These are phyloP conservation scores for Peromyscus melanophrys DNA, from an alignment of 2,797 vertebrate species.

Conservation along the genomic window DNA sequence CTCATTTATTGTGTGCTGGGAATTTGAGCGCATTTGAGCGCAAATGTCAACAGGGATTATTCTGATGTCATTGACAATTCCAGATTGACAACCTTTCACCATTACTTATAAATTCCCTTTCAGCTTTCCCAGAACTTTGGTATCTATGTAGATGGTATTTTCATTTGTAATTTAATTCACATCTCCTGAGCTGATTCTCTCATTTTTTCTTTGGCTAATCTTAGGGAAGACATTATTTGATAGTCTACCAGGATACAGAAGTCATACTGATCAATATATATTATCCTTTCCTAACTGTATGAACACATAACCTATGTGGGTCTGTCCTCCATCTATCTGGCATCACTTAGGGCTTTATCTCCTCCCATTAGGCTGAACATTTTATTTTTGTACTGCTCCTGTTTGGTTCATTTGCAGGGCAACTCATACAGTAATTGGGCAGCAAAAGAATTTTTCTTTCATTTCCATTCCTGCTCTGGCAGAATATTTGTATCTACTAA, in stretches of 20 bases:
- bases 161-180: neutral
- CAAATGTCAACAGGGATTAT: neutral
- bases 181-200: neutral
- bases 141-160: neutral
- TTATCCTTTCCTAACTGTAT: neutral
- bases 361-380: neutral
- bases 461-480: neutral
- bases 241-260: neutral
- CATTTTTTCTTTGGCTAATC: neutral
- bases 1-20: neutral
- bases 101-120: neutral
- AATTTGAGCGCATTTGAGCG: neutral
- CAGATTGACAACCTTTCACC: neutral
- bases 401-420: neutral
- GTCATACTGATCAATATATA: neutral
- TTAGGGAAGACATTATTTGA: neutral
- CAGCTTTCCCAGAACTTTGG: neutral
- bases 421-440: neutral
- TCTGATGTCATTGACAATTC: slow-evolving; percentile 2
- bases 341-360: neutral
- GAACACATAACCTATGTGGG: neutral
- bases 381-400: slow-evolving; percentile 14
- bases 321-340: neutral
- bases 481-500: neutral
- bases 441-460: neutral